Evolutionary conservation across 2,888 invertebrate species (phyloP), one percentile per base, ranked within the genome.

Genomic region (Gerris lacustris): DNA sequence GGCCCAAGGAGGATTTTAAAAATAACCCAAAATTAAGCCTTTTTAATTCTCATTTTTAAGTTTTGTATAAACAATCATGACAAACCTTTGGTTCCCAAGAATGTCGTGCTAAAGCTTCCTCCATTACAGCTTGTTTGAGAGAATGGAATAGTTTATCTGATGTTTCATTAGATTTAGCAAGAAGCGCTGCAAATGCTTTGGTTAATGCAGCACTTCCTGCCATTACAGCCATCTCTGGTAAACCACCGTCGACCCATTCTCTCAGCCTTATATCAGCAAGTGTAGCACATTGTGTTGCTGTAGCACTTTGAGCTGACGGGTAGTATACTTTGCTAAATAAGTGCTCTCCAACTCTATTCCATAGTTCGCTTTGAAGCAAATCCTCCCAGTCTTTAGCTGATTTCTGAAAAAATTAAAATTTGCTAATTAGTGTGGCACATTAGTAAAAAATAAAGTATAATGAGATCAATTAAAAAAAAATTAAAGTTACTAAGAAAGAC

Each of bases 301-400:
- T 75, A 91, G 88, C 0, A 96, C 87, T 31, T 31, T 31, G 31
- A 31, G 31, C 31, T 31, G 31, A 31, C 1, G 96, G 96, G 76
- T 98, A 85, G 81, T 97, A 97, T 77, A 99, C 91, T 79, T 88
- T 89, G 80, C 92, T 90, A 81, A 97, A 92, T 31, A 97, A 90
- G 76, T 92, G 86, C 71, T 85, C 86, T 6, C 89, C 88, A 18
- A 93, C 88, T 78, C 88, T 88, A 18, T 87, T 85, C 94, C 94
- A 95, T 17, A 94, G 85, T 77, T 89, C 90, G 70, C 82, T 81
- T 76, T 86, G 84, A 69, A 99, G 84, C 0, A 89, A 84, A 76
- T 88, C 88, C 80, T 99, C 97, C 99, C 99, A 99, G 76, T 91
- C 89, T 76, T 92, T 88, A 0, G 96, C 88, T 0, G 92, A 87